Conservation (phyloP, 2,113 vertebrate genomes). For the Mustela lutreola region DNA sequence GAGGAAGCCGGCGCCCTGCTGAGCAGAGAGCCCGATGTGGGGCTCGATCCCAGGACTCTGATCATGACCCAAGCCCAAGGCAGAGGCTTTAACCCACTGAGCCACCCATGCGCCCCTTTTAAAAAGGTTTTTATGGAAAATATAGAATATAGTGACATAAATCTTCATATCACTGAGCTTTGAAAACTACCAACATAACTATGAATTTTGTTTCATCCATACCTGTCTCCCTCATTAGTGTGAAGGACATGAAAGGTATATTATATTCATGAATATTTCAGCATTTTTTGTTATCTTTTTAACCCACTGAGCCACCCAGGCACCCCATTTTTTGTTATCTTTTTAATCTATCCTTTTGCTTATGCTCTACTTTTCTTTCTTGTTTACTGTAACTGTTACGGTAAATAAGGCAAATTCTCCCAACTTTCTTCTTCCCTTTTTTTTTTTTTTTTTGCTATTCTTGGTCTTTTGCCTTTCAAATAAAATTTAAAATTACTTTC, state of each 20-base stretch:
- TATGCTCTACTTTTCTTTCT: background rate
- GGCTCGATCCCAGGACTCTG: no score
- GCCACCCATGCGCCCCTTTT: background rate
- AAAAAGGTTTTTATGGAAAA: background rate
- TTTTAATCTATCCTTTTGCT: background rate
- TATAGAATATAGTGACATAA: slow-evolving; percentile 2
- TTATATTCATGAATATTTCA: background rate
- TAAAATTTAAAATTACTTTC: background rate
- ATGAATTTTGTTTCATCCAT: background rate
- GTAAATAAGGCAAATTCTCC: background rate
- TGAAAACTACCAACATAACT: background rate
- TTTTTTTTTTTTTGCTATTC: background rate
- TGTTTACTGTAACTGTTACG: background rate
- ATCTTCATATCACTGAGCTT: background rate
- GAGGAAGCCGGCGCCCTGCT: no score
- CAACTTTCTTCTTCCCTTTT: background rate
- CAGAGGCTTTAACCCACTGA: no score
- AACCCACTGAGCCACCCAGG: no score
- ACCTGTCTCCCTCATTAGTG: background rate
- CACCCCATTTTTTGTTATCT: background rate
- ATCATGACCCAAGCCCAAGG: no score
- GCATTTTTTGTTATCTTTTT: background rate
- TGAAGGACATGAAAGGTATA: background rate
- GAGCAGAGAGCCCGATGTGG: no score
- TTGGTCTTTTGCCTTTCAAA: background rate